Percentiles rank a stretch among this genome's conserved stretches.
phyloP scores from a whole-genome alignment of 2,888 invertebrate genomes.

The Pachycephus smyrnensis region DNA sequence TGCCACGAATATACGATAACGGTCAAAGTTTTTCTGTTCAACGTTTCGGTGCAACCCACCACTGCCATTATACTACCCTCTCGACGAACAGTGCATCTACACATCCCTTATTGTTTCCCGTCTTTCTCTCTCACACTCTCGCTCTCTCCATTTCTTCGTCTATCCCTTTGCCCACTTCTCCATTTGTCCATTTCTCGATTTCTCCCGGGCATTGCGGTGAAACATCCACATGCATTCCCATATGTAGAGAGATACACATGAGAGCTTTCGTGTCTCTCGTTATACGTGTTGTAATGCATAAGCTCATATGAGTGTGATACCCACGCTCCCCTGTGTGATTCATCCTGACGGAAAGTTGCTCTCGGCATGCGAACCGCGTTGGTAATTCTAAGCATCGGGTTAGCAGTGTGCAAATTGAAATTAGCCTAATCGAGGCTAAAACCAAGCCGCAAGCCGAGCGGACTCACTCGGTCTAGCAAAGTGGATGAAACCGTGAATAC shows the following conservation, averaged over 20 bases:
- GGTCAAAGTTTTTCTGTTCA: background rate
- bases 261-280: background rate
- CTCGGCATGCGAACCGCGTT: slow-evolving; percentile 2
- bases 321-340: background rate
- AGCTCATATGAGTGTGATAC: background rate
- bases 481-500: slow-evolving; percentile 1
- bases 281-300: background rate
- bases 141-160: background rate
- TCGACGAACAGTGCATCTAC: background rate
- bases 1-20: background rate
- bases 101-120: background rate
- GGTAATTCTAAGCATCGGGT: slow-evolving; percentile 1
- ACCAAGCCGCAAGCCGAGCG: slow-evolving; percentile 13
- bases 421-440: slow-evolving; percentile 21
- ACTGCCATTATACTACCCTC: background rate
- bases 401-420: slow-evolving; percentile 14
- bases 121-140: background rate
- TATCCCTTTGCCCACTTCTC: background rate
- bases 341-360: slow-evolving; percentile 9
- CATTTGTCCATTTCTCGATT: background rate
- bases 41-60: background rate
- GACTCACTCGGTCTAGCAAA: background rate
- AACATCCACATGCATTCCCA: background rate
- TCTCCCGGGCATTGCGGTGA: slow-evolving; percentile 2
- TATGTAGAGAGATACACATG: background rate